phyloP scores from a whole-genome alignment of 2,888 invertebrate species.

The Meteorus cinctellus region DNA sequence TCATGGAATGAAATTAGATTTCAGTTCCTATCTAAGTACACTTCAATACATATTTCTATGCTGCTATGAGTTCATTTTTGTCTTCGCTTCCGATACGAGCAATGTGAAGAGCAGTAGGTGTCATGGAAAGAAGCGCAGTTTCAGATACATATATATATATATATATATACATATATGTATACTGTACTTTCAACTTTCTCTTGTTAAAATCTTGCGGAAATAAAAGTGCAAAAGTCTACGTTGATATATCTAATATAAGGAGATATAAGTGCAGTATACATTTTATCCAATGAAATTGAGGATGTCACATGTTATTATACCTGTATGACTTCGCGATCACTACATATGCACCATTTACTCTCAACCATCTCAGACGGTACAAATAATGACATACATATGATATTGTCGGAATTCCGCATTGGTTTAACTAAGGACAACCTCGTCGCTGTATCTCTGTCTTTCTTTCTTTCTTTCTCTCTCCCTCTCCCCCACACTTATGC shows the following conservation, averaged over 20 bases:
- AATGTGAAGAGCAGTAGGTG: background rate
- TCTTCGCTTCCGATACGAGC: background rate
- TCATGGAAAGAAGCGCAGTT: constrained; percentile 22
- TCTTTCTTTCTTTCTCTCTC: background rate
- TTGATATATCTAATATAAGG: too few species aligned
- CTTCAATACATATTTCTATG: background rate
- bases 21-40: background rate
- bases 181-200: constrained; percentile 41
- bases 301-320: background rate
- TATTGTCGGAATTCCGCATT: constrained; percentile 10
- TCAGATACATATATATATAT: background rate
- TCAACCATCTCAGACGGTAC: background rate
- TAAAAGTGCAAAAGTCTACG: background rate
- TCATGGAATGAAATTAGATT: background rate
- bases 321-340: background rate
- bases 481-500: background rate
- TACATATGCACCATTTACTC: constrained; percentile 3
- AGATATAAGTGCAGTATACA: background rate
- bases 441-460: background rate
- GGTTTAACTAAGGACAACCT: constrained; percentile 10
- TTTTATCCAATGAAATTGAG: background rate
- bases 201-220: constrained; percentile 38
- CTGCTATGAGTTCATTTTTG: background rate
- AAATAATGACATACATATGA: constrained; percentile 14
- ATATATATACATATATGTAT: background rate